Evolutionary conservation across 2,888 invertebrate genomes (phyloP).

Genomic region (Trichogramma dendrolimi): DNA sequence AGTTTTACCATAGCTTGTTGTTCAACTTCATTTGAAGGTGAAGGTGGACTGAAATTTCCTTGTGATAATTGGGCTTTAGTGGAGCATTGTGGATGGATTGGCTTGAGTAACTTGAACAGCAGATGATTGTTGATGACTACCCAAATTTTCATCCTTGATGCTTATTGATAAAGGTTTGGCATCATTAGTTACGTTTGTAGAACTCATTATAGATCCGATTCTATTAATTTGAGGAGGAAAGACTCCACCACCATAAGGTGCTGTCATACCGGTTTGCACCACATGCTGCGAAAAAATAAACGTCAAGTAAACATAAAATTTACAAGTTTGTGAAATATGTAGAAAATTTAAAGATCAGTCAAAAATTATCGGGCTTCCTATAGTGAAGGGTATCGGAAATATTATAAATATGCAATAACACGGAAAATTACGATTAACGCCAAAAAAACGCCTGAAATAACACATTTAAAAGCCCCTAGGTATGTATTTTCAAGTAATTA

Average conservation of each 20-base stretch:
- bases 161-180: slow-evolving; percentile 51
- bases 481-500: too few species aligned
- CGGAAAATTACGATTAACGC: too few species aligned
- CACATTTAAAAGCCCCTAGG: too few species aligned
- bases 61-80: slow-evolving; percentile 44
- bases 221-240: slow-evolving; percentile 60
- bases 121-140: slow-evolving; percentile 41
- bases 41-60: slow-evolving; percentile 56
- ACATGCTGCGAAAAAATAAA: slow-evolving; percentile 71
- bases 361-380: too few species aligned
- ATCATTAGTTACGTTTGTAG: slow-evolving; percentile 55
- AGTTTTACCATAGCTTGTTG: slow-evolving; percentile 49
- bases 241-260: slow-evolving; percentile 62
- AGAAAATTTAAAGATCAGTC: too few species aligned
- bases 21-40: slow-evolving; percentile 56
- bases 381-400: too few species aligned
- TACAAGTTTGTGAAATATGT: too few species aligned
- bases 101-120: slow-evolving; percentile 48
- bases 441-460: too few species aligned
- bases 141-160: slow-evolving; percentile 49
- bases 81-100: slow-evolving; percentile 40
- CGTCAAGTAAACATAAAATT: too few species aligned
- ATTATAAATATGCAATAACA: too few species aligned
- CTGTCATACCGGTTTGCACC: slow-evolving; percentile 87
- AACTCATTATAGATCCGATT: slow-evolving; percentile 52